Conservation (phyloP, 2,888 invertebrate species). For the Sphinx pinastri region DNA sequence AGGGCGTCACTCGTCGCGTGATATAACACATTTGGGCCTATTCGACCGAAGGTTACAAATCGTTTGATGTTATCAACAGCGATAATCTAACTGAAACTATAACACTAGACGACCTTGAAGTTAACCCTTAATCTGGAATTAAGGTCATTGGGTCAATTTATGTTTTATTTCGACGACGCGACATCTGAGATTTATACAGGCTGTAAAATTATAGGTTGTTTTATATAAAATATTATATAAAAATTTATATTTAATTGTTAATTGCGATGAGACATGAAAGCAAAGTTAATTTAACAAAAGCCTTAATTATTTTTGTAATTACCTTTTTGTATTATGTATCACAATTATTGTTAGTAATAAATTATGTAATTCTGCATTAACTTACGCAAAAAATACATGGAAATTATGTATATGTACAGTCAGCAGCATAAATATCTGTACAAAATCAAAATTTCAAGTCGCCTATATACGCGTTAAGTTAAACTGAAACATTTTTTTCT, state of each 20-base stretch:
- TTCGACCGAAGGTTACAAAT: conserved; percentile 47
- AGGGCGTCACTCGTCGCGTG: conserved; percentile 52
- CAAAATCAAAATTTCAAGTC: too few species aligned
- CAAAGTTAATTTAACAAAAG: too few species aligned
- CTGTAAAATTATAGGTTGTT: background rate
- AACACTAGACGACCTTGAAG: conserved; percentile 45
- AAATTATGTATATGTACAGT: too few species aligned
- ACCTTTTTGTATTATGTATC: too few species aligned
- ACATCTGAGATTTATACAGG: background rate
- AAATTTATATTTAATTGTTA: background rate
- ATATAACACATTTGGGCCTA: conserved; percentile 41
- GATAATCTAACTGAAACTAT: conserved; percentile 49
- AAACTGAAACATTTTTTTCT: too few species aligned
- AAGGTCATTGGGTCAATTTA: conserved; percentile 14
- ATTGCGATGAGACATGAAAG: conserved; percentile 12
- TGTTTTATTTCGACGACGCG: background rate
- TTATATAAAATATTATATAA: background rate
- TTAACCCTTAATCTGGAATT: conserved; percentile 25
- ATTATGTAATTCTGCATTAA: too few species aligned
- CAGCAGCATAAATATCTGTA: too few species aligned
- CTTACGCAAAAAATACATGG: too few species aligned
- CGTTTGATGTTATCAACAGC: conserved; percentile 47
- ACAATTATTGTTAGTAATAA: too few species aligned
- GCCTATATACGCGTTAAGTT: too few species aligned
- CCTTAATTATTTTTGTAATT: too few species aligned